phyloP scores from a whole-genome alignment of 1,140 invertebrate species.

The Stenopsyche tienmushanensis region DNA sequence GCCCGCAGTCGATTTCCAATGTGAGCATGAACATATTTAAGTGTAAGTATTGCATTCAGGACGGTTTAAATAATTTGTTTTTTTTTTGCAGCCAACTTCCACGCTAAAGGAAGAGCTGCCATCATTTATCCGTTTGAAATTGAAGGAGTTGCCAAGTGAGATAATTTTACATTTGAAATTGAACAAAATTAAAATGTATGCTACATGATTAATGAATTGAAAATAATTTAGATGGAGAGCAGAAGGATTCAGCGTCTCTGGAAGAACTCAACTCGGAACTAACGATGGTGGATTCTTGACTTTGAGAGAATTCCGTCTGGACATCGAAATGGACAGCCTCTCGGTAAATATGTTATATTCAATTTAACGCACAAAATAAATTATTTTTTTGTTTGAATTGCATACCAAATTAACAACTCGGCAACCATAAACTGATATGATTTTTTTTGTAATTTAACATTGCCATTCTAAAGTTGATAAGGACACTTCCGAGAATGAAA shows the following conservation, averaged over 20 bases:
- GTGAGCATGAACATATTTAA: background rate
- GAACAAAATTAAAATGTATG: background rate
- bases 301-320: slow-evolving; percentile 8
- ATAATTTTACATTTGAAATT: background rate
- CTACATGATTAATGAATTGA: background rate
- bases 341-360: background rate
- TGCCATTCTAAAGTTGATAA: too few relatives aligned
- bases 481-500: too few relatives aligned
- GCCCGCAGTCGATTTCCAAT: background rate
- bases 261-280: background rate
- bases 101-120: background rate
- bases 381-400: too few relatives aligned
- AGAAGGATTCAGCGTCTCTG: slow-evolving; percentile 8
- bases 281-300: slow-evolving; percentile 1
- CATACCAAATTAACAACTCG: too few relatives aligned
- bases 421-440: too few relatives aligned
- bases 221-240: background rate
- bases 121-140: background rate
- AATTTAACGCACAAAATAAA: too few relatives aligned
- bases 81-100: background rate
- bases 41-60: background rate
- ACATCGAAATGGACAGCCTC: slow-evolving; percentile 13
- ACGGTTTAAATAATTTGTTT: background rate
- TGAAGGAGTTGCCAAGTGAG: background rate
- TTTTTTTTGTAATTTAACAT: too few relatives aligned